Base-by-base conservation (phyloP, 1,140 invertebrate species). In the Drosophila seguyi region DNA sequence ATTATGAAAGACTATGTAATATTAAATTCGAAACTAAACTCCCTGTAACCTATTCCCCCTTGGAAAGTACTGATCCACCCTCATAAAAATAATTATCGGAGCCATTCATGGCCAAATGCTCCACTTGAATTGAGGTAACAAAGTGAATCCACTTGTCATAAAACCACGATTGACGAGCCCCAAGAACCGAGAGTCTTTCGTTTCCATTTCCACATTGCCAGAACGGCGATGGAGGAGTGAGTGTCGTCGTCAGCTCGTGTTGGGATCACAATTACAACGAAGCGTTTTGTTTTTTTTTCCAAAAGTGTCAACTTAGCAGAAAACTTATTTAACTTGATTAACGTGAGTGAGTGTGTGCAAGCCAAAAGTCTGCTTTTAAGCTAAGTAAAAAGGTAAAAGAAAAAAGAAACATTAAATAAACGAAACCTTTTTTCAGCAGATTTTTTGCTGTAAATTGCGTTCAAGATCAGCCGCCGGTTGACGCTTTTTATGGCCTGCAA, bases 231-330 rank as follows among this genome's bases (percentile, higher is more conserved):
- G 36, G 53, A 52, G 73, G 41, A 76, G 73, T 65, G 52, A 75
- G 73, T 27, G 25, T 52, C 39, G 41, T 25, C 14, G 45, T n/a
- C 45, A 47, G 62, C 47, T 50, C 60, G 71, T 48, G 50, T 65
- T 56, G 63, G 63, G 74, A 85, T 78, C 47, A 48, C 56, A 65
- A 86, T 87, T 82, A 75, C 69, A 65, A 45, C 57, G 59, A 69
- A 84, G 34, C 42, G 36, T n/a, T n/a, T n/a, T 31, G 36, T 36
- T 22, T 41, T 60, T 36, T 58, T 60, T 27, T 34, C 36, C 13
- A 44, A 68, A 83, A 87, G 84, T 87, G 84, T 79, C 83, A 73
- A 88, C 56, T 59, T 58, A 77, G 14, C 34, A 27, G n/a, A 41
- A 58, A 66, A 59, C 20, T 36, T 47, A 27, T 27, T n/a, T n/a